phyloP scores from a whole-genome alignment of 2,113 vertebrate genomes.

The Cyprinodon tularosa region DNA sequence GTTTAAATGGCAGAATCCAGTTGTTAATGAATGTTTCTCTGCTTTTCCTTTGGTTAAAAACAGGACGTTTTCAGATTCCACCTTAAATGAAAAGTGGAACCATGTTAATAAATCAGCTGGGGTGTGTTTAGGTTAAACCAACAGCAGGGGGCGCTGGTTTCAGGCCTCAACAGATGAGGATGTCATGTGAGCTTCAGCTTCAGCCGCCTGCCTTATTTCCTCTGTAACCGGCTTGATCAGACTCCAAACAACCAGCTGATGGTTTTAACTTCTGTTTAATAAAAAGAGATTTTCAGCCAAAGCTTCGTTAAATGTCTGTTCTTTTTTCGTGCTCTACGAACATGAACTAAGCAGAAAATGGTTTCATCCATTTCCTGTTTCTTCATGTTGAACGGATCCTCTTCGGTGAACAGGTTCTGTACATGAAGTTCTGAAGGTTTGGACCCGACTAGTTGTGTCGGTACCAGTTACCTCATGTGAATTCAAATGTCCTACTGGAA shows the following conservation, averaged over 20 bases:
- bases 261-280: background rate
- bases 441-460: background rate
- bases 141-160: too few relatives aligned
- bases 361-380: too few relatives aligned
- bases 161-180: too few relatives aligned
- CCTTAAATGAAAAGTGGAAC: too few relatives aligned
- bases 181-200: background rate
- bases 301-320: background rate
- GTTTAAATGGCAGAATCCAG: background rate
- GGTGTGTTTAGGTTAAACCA: too few relatives aligned
- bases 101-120: too few relatives aligned
- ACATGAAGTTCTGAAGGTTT: too few relatives aligned
- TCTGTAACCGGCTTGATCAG: background rate
- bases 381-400: background rate
- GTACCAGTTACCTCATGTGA: background rate
- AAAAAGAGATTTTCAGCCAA: background rate
- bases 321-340: background rate
- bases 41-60: too few relatives aligned
- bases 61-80: too few relatives aligned
- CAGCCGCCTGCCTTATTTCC: slow-evolving; percentile 13
- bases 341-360: too few relatives aligned
- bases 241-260: background rate
- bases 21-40: background rate
- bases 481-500: background rate
- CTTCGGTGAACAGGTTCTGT: too few relatives aligned